phyloP scores from a whole-genome alignment of 2,888 invertebrate genomes.

The Mesopsocus fuscifrons region DNA sequence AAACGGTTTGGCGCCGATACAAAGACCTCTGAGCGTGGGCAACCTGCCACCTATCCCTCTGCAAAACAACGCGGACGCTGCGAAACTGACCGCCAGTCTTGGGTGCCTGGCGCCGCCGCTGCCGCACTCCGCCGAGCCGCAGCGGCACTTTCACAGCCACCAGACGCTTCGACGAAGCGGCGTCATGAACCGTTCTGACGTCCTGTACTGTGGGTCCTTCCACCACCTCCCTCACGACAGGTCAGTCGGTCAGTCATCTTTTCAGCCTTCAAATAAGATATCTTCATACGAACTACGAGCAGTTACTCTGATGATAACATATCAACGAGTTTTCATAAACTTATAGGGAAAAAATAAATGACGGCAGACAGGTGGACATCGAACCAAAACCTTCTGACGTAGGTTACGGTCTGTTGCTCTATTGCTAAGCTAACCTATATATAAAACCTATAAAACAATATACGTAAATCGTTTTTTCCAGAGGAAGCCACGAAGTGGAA shows the following conservation, averaged over 20 bases:
- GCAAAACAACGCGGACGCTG: not conserved
- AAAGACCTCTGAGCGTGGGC: slow-evolving; percentile 12
- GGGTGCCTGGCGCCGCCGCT: slow-evolving; percentile 17
- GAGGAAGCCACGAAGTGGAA: not conserved
- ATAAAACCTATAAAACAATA: too few relatives aligned
- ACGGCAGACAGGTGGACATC: too few relatives aligned
- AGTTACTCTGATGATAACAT: too few relatives aligned
- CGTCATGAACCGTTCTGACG: slow-evolving; percentile 69
- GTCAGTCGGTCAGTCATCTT: too few relatives aligned
- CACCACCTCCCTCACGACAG: slow-evolving; percentile 26
- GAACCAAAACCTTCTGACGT: too few relatives aligned
- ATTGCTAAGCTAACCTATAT: too few relatives aligned
- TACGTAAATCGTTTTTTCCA: too few relatives aligned
- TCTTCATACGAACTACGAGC: too few relatives aligned
- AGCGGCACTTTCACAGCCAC: slow-evolving; percentile 26
- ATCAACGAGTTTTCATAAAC: too few relatives aligned
- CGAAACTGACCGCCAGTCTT: slow-evolving; percentile 17
- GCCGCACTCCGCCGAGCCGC: slow-evolving; percentile 11
- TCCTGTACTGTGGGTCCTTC: slow-evolving; percentile 70
- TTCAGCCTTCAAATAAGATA: too few relatives aligned
- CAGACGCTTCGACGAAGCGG: slow-evolving; percentile 24
- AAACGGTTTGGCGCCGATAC: slow-evolving; percentile 9
- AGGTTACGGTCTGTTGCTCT: too few relatives aligned
- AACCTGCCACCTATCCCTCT: not conserved
- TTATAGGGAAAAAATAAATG: too few relatives aligned